phyloP scores from a whole-genome alignment of 2,113 vertebrate species.

The Dasyurus viverrinus region DNA sequence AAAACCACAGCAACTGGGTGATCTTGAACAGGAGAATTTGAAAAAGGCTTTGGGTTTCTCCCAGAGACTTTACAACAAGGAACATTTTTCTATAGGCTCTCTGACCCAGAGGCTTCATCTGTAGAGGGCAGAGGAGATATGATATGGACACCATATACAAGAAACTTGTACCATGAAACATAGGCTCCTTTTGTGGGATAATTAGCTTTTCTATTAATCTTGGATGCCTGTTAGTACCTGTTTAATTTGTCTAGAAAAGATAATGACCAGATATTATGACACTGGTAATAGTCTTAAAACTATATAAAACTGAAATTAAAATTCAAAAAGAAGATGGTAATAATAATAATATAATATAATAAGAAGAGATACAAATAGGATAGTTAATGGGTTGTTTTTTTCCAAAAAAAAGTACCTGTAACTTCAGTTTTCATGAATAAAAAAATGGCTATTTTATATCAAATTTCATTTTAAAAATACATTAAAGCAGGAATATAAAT shows the following conservation, averaged over 20 bases:
- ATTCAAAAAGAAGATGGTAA: neutral
- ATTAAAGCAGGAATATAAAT: neutral
- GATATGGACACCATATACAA: neutral
- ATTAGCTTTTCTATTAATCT: neutral
- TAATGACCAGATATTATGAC: neutral
- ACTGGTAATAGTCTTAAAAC: neutral
- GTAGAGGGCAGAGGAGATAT: neutral
- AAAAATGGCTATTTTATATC: neutral
- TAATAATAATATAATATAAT: neutral
- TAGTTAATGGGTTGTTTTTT: neutral
- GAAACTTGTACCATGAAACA: neutral
- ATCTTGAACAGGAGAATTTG: neutral
- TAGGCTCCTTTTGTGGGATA: neutral
- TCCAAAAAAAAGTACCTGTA: slow-evolving; percentile 1
- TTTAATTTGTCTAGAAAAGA: neutral
- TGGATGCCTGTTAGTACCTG: neutral
- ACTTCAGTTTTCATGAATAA: neutral
- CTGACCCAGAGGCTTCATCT: neutral
- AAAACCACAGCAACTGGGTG: neutral
- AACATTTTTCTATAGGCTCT: neutral
- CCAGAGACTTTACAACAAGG: neutral
- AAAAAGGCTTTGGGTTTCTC: neutral
- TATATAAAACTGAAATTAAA: neutral
- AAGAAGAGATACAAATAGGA: neutral
- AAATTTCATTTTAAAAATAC: neutral